Base-by-base conservation (phyloP, 53 echinoderm and acorn worm species). In the Luidia sarsii region DNA sequence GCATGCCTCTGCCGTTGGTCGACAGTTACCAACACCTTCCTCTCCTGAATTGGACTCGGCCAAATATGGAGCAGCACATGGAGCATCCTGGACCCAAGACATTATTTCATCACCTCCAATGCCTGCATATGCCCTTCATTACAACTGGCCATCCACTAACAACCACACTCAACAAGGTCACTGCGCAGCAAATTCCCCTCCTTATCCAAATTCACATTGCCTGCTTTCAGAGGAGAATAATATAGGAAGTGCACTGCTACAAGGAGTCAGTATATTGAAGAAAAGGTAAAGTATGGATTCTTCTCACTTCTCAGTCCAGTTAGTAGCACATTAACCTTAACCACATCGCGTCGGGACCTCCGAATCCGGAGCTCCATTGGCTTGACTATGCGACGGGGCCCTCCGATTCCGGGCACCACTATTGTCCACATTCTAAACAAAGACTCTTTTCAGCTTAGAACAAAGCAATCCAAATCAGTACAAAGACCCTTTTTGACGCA, bases 211-310 rank as follows among this genome's bases (percentile, higher is more conserved):
- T 13, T 2, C 33, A 61, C 32, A 11, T 0, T n/a, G n/a, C n/a
- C n/a, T n/a, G n/a, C n/a, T n/a, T n/a, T n/a, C 34, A 27, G 70
- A 70, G 19, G 33, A 71, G 53, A 52, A 46, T 29, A 71, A 51
- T 8, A 50, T 71, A 32, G 71, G 71, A 31, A 52, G 11, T 52
- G 71, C 71, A 8, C 71, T 71, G 20, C 71, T 71, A 45, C 71
- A 53, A 20, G 71, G 71, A 33, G 71, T 71, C 33, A 52, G 71
- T 43, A 35, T 51, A 21, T 18, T 71, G 52, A 50, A 71, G 37
- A 71, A 63, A 33, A 63, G 63, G 63, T 63, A 5, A 27, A 41
- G 11, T n/a, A n/a, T n/a, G n/a, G n/a, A n/a, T n/a, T n/a, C n/a
- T n/a, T n/a, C n/a, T n/a, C n/a, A n/a, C n/a, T n/a, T n/a, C n/a